Evolutionary conservation across 2,113 vertebrate species (phyloP).

Genomic region (Bufo bufo): DNA sequence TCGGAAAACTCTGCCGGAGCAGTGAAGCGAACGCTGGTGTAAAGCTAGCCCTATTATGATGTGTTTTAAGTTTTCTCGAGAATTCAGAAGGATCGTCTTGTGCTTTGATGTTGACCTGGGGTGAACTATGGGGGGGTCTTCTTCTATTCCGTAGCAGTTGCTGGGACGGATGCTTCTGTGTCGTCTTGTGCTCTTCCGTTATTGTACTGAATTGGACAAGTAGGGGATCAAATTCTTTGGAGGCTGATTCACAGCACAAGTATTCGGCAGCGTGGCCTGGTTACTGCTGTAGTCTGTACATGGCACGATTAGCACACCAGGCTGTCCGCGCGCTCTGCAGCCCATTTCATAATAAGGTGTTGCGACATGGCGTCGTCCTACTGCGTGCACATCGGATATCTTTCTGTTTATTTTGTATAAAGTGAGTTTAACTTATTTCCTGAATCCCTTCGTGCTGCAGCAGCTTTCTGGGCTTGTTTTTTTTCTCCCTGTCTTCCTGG

Average conservation of each 20-base stretch:
- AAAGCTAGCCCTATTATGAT: no score
- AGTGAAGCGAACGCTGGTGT: no score
- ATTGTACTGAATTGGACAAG: background rate
- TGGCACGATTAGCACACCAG: background rate
- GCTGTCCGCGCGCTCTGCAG: background rate
- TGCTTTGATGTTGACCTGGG: conserved; percentile 6
- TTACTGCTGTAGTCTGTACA: background rate
- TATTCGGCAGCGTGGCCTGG: conserved; percentile 11
- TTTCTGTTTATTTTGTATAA: background rate
- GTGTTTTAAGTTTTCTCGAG: no score
- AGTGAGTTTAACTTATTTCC: background rate
- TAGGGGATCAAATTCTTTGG: background rate
- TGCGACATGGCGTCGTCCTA: background rate
- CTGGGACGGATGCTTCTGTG: background rate
- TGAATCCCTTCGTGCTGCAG: no score
- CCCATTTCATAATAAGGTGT: background rate
- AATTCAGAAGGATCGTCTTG: background rate
- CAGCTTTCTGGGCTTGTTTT: no score
- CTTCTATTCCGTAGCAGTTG: background rate
- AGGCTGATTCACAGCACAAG: conserved; percentile 3
- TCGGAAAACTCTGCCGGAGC: no score
- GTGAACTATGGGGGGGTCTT: background rate
- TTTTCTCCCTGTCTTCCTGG: no score
- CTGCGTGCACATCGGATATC: background rate
- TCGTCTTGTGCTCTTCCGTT: conserved; percentile 1